Evolutionary conservation across 2,797 vertebrate species (phyloP).

Genomic region (Cyprinella venusta): DNA sequence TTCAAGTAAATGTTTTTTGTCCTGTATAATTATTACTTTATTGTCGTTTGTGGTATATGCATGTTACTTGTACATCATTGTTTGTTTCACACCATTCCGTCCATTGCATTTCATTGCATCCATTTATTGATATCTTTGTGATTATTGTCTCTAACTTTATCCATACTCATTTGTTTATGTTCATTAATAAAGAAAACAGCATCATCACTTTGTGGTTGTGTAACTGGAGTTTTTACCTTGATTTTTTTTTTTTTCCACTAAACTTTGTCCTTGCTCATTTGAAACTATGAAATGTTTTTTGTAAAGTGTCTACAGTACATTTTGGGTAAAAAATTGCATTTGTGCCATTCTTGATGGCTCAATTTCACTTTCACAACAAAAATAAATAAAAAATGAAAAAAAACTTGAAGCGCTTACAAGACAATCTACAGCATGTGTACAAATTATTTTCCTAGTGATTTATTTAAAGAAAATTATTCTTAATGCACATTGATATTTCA

Average conservation of each 20-base stretch:
- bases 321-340: neutral
- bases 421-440: neutral
- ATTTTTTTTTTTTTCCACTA: neutral
- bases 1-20: constrained; percentile 22
- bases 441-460: neutral
- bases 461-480: neutral
- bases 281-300: neutral
- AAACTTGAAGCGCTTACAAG: neutral
- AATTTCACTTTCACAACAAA: neutral
- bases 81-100: neutral
- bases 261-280: constrained; percentile 10
- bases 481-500: neutral
- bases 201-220: constrained; percentile 20
- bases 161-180: constrained; percentile 30
- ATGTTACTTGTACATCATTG: constrained; percentile 13
- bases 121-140: neutral
- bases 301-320: neutral
- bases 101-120: constrained; percentile 23
- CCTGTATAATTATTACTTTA: constrained; percentile 13
- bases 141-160: constrained; percentile 25
- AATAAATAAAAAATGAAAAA: neutral
- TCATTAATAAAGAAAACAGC: constrained; percentile 51
- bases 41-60: constrained; percentile 1
- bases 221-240: constrained; percentile 23
- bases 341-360: neutral